Conservation (phyloP, 2,888 invertebrate species). For the Cistogaster globosa region DNA sequence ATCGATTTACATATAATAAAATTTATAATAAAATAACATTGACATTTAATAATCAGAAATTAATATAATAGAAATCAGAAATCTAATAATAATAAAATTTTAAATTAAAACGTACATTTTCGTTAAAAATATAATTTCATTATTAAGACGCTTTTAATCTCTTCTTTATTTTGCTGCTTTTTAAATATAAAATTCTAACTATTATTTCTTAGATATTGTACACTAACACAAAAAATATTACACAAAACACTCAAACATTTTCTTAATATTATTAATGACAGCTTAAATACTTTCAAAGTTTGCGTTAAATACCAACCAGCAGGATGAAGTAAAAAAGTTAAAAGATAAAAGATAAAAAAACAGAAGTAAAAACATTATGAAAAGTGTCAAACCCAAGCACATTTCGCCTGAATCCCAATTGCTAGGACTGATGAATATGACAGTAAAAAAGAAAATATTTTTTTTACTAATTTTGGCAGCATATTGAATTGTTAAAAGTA, state of each 20-base stretch:
- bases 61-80: no score
- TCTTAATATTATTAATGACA: constrained; percentile 65
- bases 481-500: constrained; percentile 4
- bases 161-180: no score
- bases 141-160: no score
- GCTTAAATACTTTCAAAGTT: constrained; percentile 59
- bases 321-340: background rate
- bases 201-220: background rate
- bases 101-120: no score
- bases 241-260: constrained; percentile 45
- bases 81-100: no score
- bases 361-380: constrained; percentile 1
- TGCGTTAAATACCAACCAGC: constrained; percentile 21
- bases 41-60: no score
- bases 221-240: constrained; percentile 11
- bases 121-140: no score
- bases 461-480: background rate
- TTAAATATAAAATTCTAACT: no score
- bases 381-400: constrained; percentile 38
- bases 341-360: background rate
- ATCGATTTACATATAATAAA: no score
- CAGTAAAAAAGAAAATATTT: background rate
- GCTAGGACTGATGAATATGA: background rate
- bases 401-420: constrained; percentile 5
- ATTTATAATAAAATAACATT: no score